These are phyloP conservation scores for Hypsopygia costalis DNA, from an alignment of 2,888 invertebrate species.

Conservation along the genomic window DNA sequence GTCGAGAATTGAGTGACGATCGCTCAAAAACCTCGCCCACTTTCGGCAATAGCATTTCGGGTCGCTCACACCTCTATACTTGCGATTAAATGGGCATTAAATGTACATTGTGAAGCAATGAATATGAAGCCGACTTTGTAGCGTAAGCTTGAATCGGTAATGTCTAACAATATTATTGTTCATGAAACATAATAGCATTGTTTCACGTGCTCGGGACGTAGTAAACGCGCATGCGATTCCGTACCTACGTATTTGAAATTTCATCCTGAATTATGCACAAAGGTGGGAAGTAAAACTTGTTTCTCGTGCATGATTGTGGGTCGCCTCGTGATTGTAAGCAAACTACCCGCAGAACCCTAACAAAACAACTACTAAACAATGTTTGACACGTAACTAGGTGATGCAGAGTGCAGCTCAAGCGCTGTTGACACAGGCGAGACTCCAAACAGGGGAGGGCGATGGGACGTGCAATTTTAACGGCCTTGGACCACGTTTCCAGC, in stretches of 20 bases:
- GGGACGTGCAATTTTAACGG: slow-evolving; percentile 67
- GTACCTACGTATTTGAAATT: slow-evolving; percentile 21
- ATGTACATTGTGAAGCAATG: slow-evolving; percentile 48
- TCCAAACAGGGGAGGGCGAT: slow-evolving; percentile 50
- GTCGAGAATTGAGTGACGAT: slow-evolving; percentile 53
- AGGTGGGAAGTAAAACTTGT: slow-evolving; percentile 26
- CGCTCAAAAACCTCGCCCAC: slow-evolving; percentile 59
- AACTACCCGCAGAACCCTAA: slow-evolving; percentile 45
- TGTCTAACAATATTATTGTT: slow-evolving; percentile 52
- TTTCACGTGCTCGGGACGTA: slow-evolving; percentile 41
- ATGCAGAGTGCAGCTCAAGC: slow-evolving; percentile 53
- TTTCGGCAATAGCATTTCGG: slow-evolving; percentile 27
- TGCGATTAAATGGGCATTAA: slow-evolving; percentile 38
- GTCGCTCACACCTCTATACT: slow-evolving; percentile 29
- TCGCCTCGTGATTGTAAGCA: slow-evolving; percentile 40
- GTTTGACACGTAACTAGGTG: slow-evolving; percentile 66
- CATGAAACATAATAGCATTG: slow-evolving; percentile 54
- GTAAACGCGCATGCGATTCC: slow-evolving; percentile 24
- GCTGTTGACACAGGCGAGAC: slow-evolving; percentile 54
- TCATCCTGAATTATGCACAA: slow-evolving; percentile 20
- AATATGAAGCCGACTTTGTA: slow-evolving; percentile 47
- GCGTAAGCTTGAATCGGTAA: slow-evolving; percentile 36
- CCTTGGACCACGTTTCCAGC: slow-evolving; percentile 33
- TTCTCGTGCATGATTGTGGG: slow-evolving; percentile 23
- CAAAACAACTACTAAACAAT: slow-evolving; percentile 62